Conservation (phyloP, 2,113 vertebrate species). For the Macroglossus sobrinus region DNA sequence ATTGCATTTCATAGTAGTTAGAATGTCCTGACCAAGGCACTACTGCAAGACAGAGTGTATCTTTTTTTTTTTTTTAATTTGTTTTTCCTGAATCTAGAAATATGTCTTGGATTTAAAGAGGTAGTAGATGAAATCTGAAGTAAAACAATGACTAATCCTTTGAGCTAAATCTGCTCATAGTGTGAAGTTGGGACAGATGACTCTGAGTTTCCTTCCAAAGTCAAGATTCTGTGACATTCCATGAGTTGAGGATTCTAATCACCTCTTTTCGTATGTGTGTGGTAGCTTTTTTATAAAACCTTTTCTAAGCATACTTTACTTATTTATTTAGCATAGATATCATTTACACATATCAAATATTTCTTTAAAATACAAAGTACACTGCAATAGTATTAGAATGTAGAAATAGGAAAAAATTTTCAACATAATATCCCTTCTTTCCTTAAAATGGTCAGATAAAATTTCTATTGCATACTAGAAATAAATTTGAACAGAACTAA, state of each 20-base stretch:
- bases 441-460: background rate
- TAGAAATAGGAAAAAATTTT: background rate
- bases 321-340: background rate
- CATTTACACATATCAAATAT: background rate
- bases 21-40: rapidly evolving
- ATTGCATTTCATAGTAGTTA: background rate
- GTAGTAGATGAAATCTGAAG: background rate
- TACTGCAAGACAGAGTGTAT: background rate
- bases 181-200: background rate
- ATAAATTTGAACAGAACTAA: background rate
- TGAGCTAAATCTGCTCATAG: background rate
- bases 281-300: background rate
- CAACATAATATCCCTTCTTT: background rate
- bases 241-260: background rate
- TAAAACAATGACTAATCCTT: background rate
- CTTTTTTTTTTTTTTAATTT: background rate
- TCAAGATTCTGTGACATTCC: background rate
- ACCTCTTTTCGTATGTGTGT: background rate
- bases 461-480: background rate
- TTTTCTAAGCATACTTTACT: background rate
- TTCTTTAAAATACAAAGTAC: background rate
- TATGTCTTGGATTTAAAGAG: background rate
- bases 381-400: background rate
- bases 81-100: background rate
- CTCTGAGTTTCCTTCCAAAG: background rate